Conservation (phyloP, 2,888 invertebrate genomes). For the Petrolisthes cinctipes region DNA sequence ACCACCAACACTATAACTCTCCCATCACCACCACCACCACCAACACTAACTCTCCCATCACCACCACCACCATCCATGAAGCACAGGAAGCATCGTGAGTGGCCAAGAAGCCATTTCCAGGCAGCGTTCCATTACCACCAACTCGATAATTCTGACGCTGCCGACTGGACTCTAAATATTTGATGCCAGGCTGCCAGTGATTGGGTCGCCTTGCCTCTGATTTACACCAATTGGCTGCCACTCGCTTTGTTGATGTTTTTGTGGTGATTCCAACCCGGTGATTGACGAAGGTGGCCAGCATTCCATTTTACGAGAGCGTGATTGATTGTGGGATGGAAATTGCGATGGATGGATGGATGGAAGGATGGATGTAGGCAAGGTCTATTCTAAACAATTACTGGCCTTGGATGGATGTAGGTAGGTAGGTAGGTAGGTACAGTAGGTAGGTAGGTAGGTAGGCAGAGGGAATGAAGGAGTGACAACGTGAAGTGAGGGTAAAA, state of each 20-base stretch:
- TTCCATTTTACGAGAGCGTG: conserved; percentile 37
- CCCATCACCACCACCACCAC: not conserved
- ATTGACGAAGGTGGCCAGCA: conserved; percentile 20
- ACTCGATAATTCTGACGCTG: conserved; percentile 26
- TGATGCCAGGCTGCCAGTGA: conserved; percentile 28
- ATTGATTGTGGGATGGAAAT: conserved; percentile 27
- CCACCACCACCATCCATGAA: not conserved
- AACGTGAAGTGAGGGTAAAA: not conserved
- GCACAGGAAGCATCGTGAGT: not conserved
- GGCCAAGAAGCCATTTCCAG: conserved; percentile 15
- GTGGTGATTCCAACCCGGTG: conserved; percentile 32
- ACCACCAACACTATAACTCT: not conserved
- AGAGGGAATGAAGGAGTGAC: not conserved
- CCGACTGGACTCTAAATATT: conserved; percentile 25
- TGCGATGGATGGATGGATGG: not conserved
- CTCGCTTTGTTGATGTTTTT: conserved; percentile 32
- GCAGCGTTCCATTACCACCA: conserved; percentile 25
- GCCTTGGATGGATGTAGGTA: not conserved
- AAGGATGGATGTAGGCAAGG: too few relatives aligned
- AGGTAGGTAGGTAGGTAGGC: not conserved
- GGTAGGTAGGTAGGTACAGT: not conserved
- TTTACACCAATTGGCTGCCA: conserved; percentile 38
- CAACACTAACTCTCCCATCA: not conserved
- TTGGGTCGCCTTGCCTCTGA: conserved; percentile 35
- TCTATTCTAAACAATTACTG: too few relatives aligned